Evolutionary conservation across 2,888 invertebrate species (phyloP), one percentile per base, ranked within the genome.

Genomic region (Beris chalybata): DNA sequence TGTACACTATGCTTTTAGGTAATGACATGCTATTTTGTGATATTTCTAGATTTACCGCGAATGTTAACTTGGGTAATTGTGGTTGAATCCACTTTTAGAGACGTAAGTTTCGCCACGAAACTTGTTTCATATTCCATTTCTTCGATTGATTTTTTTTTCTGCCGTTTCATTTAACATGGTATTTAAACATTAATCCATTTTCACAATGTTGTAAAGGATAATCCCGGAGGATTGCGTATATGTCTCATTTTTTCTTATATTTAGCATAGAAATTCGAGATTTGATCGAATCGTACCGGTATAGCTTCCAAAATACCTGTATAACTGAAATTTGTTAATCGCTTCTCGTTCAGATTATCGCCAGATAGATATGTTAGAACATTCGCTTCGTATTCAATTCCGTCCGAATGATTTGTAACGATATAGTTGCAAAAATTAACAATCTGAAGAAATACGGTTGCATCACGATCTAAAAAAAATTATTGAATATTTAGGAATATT

Each of bases 241-340:
- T 38, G 58, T 79, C 78, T 76, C 80, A 81, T 75, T 79, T 79
- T 68, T 89, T 89, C 78, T 92, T 92, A 90, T 93, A 95, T 81
- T 92, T 93, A 55, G 86, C 83, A 82, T 91, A 90, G 83, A 95
- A 95, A 72, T 88, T 87, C 72, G 87, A 88, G 72, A 95, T 90
- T 75, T 89, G 87, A 79, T 94, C 91, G 65, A 93, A 84, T 73
- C 90, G 87, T 58, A 95, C 89, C 22, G 94, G 93, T 69, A 91
- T 90, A 54, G 91, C 85, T 74, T 90, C 87, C 31, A 92, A 89
- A 71, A 94, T 86, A 67, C 91, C 91, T 6, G 89, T 86, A 67
- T 89, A 86, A 78, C 90, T 91, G 76, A 91, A 90, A 71, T 88
- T 83, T 48, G 79, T 71, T 32, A 71, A 69, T 66, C 76, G 76